Percentiles rank a stretch among this genome's conserved stretches.
Conservation (phyloP, 2,888 invertebrate species). For the Troides oblongomaculatus region DNA sequence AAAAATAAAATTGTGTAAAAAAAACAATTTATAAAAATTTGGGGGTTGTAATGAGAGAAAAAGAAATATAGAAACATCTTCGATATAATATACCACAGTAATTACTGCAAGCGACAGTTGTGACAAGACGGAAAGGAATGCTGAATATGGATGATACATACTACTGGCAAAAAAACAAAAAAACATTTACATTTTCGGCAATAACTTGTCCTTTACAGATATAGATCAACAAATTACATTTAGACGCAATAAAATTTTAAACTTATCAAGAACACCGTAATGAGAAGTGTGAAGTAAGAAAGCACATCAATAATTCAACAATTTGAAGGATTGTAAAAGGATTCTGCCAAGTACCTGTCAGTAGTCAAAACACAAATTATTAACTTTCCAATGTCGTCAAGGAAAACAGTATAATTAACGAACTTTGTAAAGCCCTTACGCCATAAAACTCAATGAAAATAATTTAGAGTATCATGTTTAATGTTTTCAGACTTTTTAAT, state of each 20-base stretch:
- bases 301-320: conserved; percentile 58
- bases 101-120: no score
- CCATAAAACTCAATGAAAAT: neutral
- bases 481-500: neutral
- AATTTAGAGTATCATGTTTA: neutral
- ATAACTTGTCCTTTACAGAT: no score
- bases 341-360: conserved; percentile 55
- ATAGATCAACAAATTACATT: neutral
- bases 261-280: neutral
- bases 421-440: conserved; percentile 39
- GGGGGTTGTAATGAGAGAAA: no score
- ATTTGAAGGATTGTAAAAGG: conserved; percentile 60
- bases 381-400: conserved; percentile 58
- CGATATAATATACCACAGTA: no score
- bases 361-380: conserved; percentile 62
- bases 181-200: no score
- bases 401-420: conserved; percentile 52
- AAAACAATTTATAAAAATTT: no score
- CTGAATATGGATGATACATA: no score
- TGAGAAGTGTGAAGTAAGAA: conserved; percentile 28
- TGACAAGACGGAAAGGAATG: no score
- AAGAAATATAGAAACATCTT: no score
- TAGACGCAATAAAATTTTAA: neutral
- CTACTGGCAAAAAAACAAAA: no score
- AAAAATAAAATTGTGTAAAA: no score